Conservation (phyloP, 2,888 invertebrate species). For the Drosophila basisetae region DNA sequence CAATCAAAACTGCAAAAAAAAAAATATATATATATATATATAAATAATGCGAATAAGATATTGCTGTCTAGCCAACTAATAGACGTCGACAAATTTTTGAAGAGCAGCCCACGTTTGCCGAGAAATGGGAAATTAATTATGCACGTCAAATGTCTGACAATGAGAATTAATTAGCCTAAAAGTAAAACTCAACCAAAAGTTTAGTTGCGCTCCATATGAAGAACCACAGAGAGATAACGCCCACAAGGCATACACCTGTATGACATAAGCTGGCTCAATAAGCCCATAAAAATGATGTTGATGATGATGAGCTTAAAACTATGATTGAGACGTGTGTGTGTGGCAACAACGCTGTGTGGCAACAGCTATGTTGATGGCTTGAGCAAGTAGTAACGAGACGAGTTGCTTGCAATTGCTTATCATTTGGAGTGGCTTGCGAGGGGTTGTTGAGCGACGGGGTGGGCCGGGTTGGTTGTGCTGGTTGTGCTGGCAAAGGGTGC, state of each 20-base stretch:
- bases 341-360: background rate
- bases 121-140: conserved; percentile 64
- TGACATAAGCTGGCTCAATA: conserved; percentile 50
- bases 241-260: conserved; percentile 30
- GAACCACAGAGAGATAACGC: conserved; percentile 27
- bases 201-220: conserved; percentile 28
- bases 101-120: conserved; percentile 44
- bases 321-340: conserved; percentile 22
- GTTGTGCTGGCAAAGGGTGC: conserved; percentile 5
- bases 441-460: background rate
- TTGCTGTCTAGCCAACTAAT: conserved; percentile 15
- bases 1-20: conserved; percentile 9
- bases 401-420: conserved; percentile 34
- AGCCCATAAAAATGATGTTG: background rate
- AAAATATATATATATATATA: background rate
- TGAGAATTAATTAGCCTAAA: conserved; percentile 60
- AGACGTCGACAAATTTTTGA: conserved; percentile 2
- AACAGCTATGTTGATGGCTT: conserved; percentile 1
- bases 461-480: no score
- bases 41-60: background rate
- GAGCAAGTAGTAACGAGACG: conserved; percentile 7
- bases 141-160: conserved; percentile 55
- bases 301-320: conserved; percentile 2
- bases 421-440: conserved; percentile 1
- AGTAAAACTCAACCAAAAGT: conserved; percentile 31